phyloP scores from a whole-genome alignment of 1,140 invertebrate genomes.

The Phymorhynchus buccinoides region DNA sequence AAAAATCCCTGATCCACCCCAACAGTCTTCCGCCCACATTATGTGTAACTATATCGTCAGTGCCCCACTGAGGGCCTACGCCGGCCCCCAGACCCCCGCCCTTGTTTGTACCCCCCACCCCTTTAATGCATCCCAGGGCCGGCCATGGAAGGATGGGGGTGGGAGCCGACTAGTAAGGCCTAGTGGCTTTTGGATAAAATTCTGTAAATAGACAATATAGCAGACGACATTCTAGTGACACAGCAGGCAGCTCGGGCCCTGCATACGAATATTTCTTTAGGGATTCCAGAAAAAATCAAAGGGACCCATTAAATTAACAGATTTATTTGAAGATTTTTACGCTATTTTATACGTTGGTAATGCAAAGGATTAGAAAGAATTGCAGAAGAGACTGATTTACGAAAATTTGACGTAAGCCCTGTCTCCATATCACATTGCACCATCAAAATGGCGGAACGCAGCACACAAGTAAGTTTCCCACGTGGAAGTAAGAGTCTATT shows the following conservation, averaged over 20 bases:
- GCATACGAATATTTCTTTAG: not conserved
- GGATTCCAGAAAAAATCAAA: not conserved
- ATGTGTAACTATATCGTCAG: no score
- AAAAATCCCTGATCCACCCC: no score
- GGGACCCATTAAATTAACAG: no score
- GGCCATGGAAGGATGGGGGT: no score
- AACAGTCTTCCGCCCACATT: no score
- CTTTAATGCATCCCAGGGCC: no score
- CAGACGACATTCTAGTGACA: not conserved
- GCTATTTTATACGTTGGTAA: not conserved
- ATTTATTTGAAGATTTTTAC: no score
- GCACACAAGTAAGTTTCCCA: slow-evolving; percentile 34
- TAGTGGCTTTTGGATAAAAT: not conserved
- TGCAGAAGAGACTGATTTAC: not conserved
- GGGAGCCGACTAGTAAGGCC: no score
- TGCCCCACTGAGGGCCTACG: no score
- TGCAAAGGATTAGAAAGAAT: not conserved
- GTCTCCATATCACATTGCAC: slow-evolving; percentile 19
- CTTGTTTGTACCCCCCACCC: no score
- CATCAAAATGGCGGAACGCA: slow-evolving; percentile 35
- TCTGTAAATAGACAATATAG: not conserved
- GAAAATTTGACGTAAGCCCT: not conserved
- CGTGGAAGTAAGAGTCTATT: slow-evolving; percentile 22
- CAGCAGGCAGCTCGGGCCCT: not conserved
- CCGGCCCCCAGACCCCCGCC: no score